Base-by-base conservation (phyloP, 2,888 invertebrate genomes). In the Corythucha ciliata region DNA sequence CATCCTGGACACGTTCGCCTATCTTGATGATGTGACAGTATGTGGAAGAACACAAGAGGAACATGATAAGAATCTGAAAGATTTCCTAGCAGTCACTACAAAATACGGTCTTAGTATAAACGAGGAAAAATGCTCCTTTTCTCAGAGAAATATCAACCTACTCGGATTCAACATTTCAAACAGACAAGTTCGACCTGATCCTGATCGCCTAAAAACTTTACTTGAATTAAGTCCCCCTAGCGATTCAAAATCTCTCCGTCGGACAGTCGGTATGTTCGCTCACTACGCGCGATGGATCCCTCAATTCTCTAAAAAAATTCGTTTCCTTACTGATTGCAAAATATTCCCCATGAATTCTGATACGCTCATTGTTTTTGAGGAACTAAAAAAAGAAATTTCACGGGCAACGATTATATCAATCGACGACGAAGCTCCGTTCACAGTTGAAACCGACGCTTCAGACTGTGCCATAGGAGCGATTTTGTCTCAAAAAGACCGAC, bases 21-120 rank as follows among this genome's bases (percentile, higher is more conserved):
- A 7, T 20, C 10, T 45, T 33, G 21, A 21, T 34, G 32, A 49
- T 20, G 50, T 55, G 4, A 57, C 53, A 10, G 40, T 57, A 8
- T 57, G 53, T 42, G 53, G 55, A n/a, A 42, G 39, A 22, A 37
- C 36, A 27, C 26, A 55, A 45, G 21, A 46, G 3, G 52, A 53
- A 27, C 54, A 58, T 42, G 53, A 56, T 27, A 21, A 40, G 27
- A 56, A 52, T 42, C 22, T 57, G 16, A 12, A 26, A 16, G 12
- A 21, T 3, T 50, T 50, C 24, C 22, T 45, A n/a, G n/a, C n/a
- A n/a, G n/a, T n/a, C n/a, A n/a, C n/a, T n/a, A n/a, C n/a, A n/a
- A n/a, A n/a, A n/a, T n/a, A n/a, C n/a, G 50, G 25, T 33, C 3
- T 7, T 6, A 24, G 14, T 12, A 36, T 36, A 36, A 36, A 36